Evolutionary conservation across 2,888 invertebrate genomes (phyloP), one percentile per base, ranked within the genome.

Genomic region (Proisotoma minuta): DNA sequence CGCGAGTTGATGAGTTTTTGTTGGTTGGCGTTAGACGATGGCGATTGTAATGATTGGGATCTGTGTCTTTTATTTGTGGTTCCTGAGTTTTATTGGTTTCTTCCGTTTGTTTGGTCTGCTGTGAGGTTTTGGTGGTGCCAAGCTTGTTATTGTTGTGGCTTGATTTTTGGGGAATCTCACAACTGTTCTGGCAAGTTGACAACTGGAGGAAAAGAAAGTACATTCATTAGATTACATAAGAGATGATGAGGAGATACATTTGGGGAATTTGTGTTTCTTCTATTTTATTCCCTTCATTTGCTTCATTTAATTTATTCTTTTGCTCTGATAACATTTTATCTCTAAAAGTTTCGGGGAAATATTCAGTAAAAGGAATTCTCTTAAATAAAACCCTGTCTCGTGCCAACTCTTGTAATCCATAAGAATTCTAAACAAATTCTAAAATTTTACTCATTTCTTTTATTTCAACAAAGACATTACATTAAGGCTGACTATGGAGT

Each of bases 141-240:
- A 20, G 43, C n/a, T n/a, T 43, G 4, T n/a, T 43, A 10, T 12
- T 34, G 8, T 12, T 34, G n/a, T n/a, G n/a, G 23, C 22, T 23
- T 51, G 51, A 51, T 51, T 51, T 51, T 51, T 27, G 27, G 51
- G 51, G 51, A 57, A 57, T 57, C 29, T 62, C 60, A 57, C 65
- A 66, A 5, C 43, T 39, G 48, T 60, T 50, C 39, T 66, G 62
- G 62, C 65, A 66, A 57, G 24, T 57, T 57, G 65, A 66, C 65
- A 66, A 62, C 65, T 66, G 62, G 24, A 12, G 51, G 23, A 34
- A 53, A 39, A 58, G 24, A 61, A 57, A 51, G 8, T 5, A 51
- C 15, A 51, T n/a, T 27, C 27, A 43, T 43, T 43, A 43, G 10
- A 5, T 20, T 15, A 28, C 20, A 23, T 26, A 27, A 40, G 34